Base-by-base conservation (phyloP, 2,888 invertebrate species). In the Drosophila incognita region DNA sequence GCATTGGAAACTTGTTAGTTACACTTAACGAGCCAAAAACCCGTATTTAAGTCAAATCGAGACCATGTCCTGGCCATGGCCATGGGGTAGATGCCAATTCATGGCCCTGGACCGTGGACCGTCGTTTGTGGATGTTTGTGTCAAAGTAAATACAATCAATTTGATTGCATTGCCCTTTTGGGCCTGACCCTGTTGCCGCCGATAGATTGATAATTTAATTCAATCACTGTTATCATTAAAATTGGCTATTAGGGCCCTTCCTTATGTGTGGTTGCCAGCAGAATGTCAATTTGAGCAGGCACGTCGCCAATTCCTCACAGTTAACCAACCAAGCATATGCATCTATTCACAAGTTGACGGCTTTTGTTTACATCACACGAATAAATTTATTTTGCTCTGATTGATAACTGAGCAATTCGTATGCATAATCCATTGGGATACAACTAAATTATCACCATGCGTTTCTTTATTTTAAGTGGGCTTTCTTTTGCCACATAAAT, bases 111-210 rank as follows among this genome's bases (percentile, higher is more conserved):
- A 56, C 35, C 40, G 8, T 35, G 49, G 70, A 54, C 72, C 63
- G 49, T 67, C 57, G 57, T 46, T 51, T 61, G 77, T 60, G 62
- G 60, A 60, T 59, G 59, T 75, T 88, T 83, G 83, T 86, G 83
- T 88, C 88, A 86, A 86, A 86, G 84, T 83, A 86, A 86, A 86
- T 87, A 89, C 83, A 86, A 89, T 89, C 89, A 86, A 86, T 89
- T 86, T 87, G 86, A 83, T 89, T 88, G 89, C 65, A 79, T 60
- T 70, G 69, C 70, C 76, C 70, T 71, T 76, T 79, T 21, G 53
- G 35, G 29, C 54, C 40, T 64, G 76, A 85, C 85, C 83, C 87
- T 64, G 75, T 67, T 69, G 67, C 48, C 57, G n/a, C 27, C 81
- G 54, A 79, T 82, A 76, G 85, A 85, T 87, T 87, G 87, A 89